Evolutionary conservation across 2,888 invertebrate species (phyloP).

Genomic region (Myathropa florea): DNA sequence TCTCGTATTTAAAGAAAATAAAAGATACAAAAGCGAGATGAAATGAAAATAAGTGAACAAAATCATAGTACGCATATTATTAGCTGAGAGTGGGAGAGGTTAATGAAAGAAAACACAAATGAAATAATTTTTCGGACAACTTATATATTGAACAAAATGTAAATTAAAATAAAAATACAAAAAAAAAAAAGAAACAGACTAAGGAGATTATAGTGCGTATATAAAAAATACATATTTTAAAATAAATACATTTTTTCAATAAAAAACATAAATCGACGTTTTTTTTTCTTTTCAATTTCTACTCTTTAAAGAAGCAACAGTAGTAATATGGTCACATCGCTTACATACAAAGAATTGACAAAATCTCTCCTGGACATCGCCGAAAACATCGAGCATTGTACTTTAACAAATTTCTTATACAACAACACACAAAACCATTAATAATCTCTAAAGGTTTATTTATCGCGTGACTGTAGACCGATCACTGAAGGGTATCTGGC

Average conservation of each 20-base stretch:
- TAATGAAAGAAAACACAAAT: constrained; percentile 32
- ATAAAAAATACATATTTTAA: constrained; percentile 72
- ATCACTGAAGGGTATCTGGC: no score
- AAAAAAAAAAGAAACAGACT: constrained; percentile 57
- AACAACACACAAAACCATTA: no score
- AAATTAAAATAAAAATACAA: constrained; percentile 45
- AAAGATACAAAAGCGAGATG: constrained; percentile 17
- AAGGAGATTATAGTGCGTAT: constrained; percentile 65
- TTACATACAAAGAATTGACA: no score
- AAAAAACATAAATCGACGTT: constrained; percentile 58
- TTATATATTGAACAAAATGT: constrained; percentile 69
- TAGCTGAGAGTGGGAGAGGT: constrained; percentile 30
- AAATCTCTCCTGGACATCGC: no score
- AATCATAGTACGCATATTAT: constrained; percentile 65
- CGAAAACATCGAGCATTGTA: no score
- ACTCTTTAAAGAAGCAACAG: no score
- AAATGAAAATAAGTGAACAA: constrained; percentile 45
- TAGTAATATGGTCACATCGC: no score
- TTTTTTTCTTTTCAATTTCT: no score
- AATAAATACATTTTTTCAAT: constrained; percentile 72
- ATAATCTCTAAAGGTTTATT: no score
- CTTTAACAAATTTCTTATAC: no score
- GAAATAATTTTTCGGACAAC: constrained; percentile 65
- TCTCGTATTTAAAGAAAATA: constrained; percentile 55
- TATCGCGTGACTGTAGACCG: no score